Evolutionary conservation across 2,113 vertebrate species (phyloP).

Genomic region (Plotosus lineatus): DNA sequence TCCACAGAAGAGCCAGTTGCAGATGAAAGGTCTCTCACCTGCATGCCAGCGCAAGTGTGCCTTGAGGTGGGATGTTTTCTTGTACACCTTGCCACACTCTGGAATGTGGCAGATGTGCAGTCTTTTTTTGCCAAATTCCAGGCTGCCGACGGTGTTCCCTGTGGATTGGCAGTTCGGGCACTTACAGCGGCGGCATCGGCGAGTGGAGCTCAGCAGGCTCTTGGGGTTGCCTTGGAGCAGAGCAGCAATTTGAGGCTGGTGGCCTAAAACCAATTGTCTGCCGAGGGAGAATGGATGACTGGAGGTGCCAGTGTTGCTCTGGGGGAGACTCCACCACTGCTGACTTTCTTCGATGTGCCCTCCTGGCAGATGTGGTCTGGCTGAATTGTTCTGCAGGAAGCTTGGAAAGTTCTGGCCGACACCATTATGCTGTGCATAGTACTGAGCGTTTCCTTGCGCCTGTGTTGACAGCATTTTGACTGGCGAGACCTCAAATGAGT

Average conservation of each 20-base stretch:
- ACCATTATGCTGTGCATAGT: conserved; percentile 75
- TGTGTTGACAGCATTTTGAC: conserved; percentile 78
- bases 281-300: conserved; percentile 74
- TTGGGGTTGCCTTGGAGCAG: conserved; percentile 81
- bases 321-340: conserved; percentile 84
- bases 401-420: conserved; percentile 77
- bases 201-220: conserved; percentile 75
- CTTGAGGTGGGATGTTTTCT: conserved; percentile 87
- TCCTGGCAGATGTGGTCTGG: conserved; percentile 69
- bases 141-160: conserved; percentile 56
- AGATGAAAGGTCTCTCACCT: conserved; percentile 83
- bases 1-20: conserved; percentile 86
- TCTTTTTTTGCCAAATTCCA: conserved; percentile 81
- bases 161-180: conserved; percentile 83
- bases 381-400: conserved; percentile 75
- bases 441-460: conserved; percentile 65
- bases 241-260: conserved; percentile 80
- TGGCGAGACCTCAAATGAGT: conserved; percentile 82
- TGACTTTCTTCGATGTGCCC: conserved; percentile 74
- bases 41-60: conserved; percentile 87
- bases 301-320: conserved; percentile 64
- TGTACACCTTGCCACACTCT: conserved; percentile 84
- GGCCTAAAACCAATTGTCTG: conserved; percentile 76
- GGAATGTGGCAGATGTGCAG: conserved; percentile 84
- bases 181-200: conserved; percentile 81